phyloP scores from a whole-genome alignment of 2,888 invertebrate species.

The Melanargia galathea region DNA sequence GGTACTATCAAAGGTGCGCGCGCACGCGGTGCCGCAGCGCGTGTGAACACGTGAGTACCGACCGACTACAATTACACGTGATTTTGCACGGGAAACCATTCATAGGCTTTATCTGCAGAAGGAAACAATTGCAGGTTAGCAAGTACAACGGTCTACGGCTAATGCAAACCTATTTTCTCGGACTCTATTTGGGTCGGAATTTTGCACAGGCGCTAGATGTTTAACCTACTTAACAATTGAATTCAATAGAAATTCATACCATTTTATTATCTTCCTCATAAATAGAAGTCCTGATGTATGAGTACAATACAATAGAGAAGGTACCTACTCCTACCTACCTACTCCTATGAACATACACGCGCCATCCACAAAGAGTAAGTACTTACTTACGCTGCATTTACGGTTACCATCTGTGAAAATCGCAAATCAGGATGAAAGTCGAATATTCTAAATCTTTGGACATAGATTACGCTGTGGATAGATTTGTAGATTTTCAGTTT shows the following conservation, averaged over 20 bases:
- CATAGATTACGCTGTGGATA: background rate
- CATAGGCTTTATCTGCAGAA: background rate
- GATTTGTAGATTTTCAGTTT: background rate
- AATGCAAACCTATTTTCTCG: no score
- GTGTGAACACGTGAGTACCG: slow-evolving; percentile 10
- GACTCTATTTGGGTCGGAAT: no score
- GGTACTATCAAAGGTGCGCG: background rate
- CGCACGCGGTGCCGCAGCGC: slow-evolving; percentile 8
- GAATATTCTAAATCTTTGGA: background rate
- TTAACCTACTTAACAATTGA: no score
- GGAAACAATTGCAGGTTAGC: no score
- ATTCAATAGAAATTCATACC: no score
- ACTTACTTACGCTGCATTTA: background rate
- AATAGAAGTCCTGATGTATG: background rate
- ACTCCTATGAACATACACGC: slow-evolving; percentile 6
- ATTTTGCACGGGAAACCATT: background rate
- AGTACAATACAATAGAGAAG: background rate
- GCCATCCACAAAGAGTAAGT: background rate
- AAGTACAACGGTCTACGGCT: no score
- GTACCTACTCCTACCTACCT: background rate
- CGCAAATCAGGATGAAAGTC: background rate
- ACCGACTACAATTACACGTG: background rate
- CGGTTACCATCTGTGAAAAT: background rate
- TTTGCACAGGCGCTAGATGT: no score
- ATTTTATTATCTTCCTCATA: no score